Evolutionary conservation across 2,888 invertebrate species (phyloP), one percentile per base, ranked within the genome.

Genomic region (Spisula solida): DNA sequence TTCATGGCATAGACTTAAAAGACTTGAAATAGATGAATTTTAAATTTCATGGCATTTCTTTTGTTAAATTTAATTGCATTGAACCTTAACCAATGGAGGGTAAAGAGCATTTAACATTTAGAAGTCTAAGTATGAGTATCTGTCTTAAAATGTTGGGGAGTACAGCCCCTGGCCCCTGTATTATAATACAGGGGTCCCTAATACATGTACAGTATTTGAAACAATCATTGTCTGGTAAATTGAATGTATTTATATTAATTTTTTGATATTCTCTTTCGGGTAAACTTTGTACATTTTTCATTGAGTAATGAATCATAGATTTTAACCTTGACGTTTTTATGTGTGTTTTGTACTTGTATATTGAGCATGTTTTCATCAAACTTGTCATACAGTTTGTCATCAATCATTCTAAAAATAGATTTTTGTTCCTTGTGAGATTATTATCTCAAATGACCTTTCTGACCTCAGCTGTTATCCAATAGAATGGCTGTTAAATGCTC

Each of bases 381-480:
- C 18, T 16, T 75, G 0, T 31, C 34, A 34, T 75, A 34, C 31
- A 10, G 14, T 25, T 8, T 8, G 12, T 34, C 75, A 75, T 75
- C 34, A 31, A 12, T 75, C 75, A 75, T 75, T 75, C 34, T 75
- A 18, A 75, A 31, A 34, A 75, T 31, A 34, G 18, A 31, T 75
- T 31, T 75, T 34, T 75, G 31, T 75, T 34, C 34, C 75, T 75
- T 16, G 34, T 34, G 75, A 75, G 75, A 75, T 75, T 75, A 75
- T 31, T 34, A 31, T 75, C 75, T 75, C 75, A 16, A 75, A 75
- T 75, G 75, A 75, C 75, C 75, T 75, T 34, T 75, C 75, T 31
- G 75, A 75, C 75, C 75, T 75, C 75, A 75, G 18, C 34, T 31
- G 31, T 31, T 75, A 75, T 75, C 75, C 75, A 75, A 75, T 31